Evolutionary conservation across 1,140 invertebrate genomes (phyloP), one percentile per base, ranked within the genome.

Genomic region (Metaphire vulgaris): DNA sequence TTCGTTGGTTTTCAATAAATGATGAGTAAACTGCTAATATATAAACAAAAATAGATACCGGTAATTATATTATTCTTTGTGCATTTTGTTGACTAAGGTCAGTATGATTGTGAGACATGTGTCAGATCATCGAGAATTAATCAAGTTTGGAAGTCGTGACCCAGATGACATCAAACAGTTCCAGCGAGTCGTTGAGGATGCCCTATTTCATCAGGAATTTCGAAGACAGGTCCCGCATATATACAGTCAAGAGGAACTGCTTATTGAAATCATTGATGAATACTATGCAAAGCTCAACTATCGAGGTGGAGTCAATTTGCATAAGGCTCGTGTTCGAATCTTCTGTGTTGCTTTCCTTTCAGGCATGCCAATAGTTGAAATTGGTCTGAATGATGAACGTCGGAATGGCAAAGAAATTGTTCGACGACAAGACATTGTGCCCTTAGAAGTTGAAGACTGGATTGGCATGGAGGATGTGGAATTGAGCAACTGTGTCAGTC

Each of bases 401-500:
- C 88, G 97, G 12, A 95, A 98, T 87, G 98, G 98, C 6, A 95
- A 95, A 87, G 98, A 99, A 89, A 95, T 99, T n/a, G 98, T 99
- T 0, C 95, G 98, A 0, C 89, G 98, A 28, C 95, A 99, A 85
- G 98, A 99, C 86, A 99, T 99, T 83, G 97, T 99, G 82, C 97
- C 97, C 12, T 96, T 99, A 33, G 94, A 95, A 75, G 99, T 98
- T 0, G 98, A 99, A 87, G 95, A 99, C 87, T 99, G 98, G 98
- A 99, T 99, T 81, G 90, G 94, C 66, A 89, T 99, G 2, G 96
- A 99, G 87, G 90, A 91, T 29, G 90, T 93, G 0, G 95, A 99
- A 85, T 98, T 99, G 85, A 96, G 99, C 87, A 91, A 91, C 56
- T 95, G 93, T 84, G 92, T 99, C 12, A 92, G 97, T 83, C 91